A percentile compares a stretch with the other conserved stretches of the same genome.
These are phyloP conservation scores for Lophura nycthemera DNA, from an alignment of 2,113 vertebrate genomes.

Conservation along the genomic window DNA sequence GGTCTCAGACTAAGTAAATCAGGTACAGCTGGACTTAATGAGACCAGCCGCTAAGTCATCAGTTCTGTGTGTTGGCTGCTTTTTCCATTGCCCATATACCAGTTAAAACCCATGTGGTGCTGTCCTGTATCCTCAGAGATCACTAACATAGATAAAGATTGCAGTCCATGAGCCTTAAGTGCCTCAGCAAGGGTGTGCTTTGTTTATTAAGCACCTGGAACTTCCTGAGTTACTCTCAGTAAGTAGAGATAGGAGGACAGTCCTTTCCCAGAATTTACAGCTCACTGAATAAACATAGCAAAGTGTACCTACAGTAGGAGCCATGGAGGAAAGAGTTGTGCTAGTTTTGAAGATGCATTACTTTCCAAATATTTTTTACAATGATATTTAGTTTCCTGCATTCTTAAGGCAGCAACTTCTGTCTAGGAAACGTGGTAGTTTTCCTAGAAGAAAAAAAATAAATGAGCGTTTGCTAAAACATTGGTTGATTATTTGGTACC, in stretches of 20 bases:
- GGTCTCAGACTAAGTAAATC: conserved; percentile 34
- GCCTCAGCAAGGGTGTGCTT: not conserved
- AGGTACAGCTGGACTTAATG: conserved; percentile 5
- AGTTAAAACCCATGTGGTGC: not conserved
- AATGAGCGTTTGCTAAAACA: not conserved
- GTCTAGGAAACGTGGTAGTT: not conserved
- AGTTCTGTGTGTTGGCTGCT: not conserved
- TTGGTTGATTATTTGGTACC: not conserved
- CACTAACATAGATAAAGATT: conserved; percentile 3
- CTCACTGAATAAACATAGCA: not conserved
- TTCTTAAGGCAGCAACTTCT: not conserved
- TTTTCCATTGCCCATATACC: not conserved
- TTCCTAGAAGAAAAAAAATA: not conserved
- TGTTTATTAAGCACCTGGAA: not conserved
- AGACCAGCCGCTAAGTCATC: not conserved
- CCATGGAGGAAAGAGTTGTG: not conserved
- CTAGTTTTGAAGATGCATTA: not conserved
- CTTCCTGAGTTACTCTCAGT: not conserved
- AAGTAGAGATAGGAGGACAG: not conserved
- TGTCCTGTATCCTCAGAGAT: conserved; percentile 2
- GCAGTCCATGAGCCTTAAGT: not conserved
- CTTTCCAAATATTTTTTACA: not conserved
- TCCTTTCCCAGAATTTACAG: not conserved
- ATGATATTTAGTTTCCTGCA: not conserved
- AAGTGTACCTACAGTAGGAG: not conserved